These are phyloP conservation scores for Chiridota heheva DNA, from an alignment of 35 echinoderm and acorn worm genomes.

Conservation along the genomic window DNA sequence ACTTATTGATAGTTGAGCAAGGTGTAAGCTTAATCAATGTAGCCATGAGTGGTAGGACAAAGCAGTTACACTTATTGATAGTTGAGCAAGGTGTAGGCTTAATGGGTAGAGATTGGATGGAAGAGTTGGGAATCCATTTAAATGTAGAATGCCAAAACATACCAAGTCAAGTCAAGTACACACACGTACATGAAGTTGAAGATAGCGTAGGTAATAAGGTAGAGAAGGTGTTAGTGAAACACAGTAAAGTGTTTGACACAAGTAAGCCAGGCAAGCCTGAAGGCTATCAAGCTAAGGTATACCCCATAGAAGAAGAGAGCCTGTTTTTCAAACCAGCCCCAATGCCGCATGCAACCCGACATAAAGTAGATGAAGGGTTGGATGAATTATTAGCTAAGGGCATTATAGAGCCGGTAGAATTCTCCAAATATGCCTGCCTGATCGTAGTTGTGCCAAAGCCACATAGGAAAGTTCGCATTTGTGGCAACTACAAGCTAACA, in stretches of 20 bases:
- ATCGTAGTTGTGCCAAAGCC: constrained; percentile 12
- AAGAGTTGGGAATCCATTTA: too few species aligned
- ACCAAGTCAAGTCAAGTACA: too few species aligned
- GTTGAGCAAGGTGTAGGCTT: neutral
- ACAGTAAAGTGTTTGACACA: constrained; percentile 1
- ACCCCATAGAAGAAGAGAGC: neutral
- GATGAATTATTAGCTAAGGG: constrained; percentile 24
- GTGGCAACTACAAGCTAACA: constrained; percentile 64
- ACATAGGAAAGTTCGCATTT: constrained; percentile 33
- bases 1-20: too few species aligned
- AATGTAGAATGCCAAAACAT: too few species aligned
- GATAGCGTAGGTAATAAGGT: too few species aligned
- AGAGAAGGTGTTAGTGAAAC: neutral
- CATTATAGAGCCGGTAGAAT: constrained; percentile 29
- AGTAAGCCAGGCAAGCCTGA: neutral
- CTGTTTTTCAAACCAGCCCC: constrained; percentile 41
- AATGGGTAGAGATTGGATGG: neutral
- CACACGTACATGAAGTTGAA: too few species aligned
- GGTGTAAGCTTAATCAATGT: too few species aligned
- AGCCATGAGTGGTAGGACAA: too few species aligned
- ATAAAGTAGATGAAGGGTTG: constrained; percentile 7
- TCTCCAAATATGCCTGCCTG: constrained; percentile 38
- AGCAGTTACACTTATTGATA: too few species aligned
- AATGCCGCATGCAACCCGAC: constrained; percentile 24
- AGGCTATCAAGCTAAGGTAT: neutral